Percentiles rank a stretch among this genome's conserved stretches.
These are phyloP conservation scores for Euphonia xanthogaster DNA, from an alignment of 2,797 vertebrate genomes.

Conservation along the genomic window DNA sequence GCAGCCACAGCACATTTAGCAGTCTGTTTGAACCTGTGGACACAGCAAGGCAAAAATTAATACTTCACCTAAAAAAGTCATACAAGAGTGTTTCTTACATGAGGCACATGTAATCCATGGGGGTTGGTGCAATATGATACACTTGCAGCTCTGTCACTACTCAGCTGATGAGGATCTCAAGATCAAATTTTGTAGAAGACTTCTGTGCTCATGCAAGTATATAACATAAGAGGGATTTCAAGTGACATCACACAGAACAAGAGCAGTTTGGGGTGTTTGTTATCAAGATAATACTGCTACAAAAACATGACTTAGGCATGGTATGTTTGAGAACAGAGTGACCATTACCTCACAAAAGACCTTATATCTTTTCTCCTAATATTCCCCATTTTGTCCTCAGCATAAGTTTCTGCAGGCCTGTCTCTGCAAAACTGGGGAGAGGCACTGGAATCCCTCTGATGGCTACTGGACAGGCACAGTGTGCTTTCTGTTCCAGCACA, in stretches of 20 bases:
- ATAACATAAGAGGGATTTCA: background rate
- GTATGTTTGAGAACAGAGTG: background rate
- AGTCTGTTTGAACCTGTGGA: slow-evolving; percentile 39
- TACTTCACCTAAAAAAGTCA: background rate
- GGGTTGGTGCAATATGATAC: background rate
- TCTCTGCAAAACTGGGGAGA: background rate
- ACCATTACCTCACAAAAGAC: background rate
- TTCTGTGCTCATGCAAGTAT: background rate
- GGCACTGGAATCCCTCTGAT: accelerated
- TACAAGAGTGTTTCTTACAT: background rate
- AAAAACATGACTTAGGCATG: background rate
- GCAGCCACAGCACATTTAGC: slow-evolving; percentile 4
- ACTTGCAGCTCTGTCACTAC: background rate
- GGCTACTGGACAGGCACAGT: background rate
- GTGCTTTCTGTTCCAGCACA: background rate
- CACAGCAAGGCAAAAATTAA: background rate
- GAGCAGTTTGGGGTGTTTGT: background rate
- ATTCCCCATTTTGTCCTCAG: background rate
- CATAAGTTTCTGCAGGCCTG: background rate
- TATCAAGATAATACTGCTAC: background rate
- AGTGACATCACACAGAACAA: background rate
- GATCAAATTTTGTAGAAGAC: background rate
- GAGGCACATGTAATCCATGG: background rate
- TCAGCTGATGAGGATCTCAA: background rate
- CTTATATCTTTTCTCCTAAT: background rate